Percentiles rank a stretch among this genome's conserved stretches.
phyloP scores from a whole-genome alignment of 2,113 vertebrate genomes.

The Sus scrofa region DNA sequence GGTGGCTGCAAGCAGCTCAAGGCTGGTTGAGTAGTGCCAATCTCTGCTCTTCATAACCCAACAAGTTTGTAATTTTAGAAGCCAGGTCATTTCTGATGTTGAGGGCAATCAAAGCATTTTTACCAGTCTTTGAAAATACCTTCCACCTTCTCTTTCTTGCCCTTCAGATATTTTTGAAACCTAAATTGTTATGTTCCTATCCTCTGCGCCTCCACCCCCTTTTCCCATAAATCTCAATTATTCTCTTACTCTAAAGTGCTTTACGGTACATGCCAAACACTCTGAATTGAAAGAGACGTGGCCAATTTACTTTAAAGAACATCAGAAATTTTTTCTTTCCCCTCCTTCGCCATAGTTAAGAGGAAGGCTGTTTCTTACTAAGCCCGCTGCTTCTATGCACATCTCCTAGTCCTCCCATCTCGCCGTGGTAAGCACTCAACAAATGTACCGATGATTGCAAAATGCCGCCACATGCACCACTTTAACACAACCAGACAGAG shows the following conservation, averaged over 20 bases:
- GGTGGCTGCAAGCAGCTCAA: background rate
- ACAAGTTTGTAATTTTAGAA: conserved; percentile 56
- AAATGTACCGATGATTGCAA: background rate
- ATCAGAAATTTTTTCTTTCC: background rate
- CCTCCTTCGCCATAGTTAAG: conserved; percentile 11
- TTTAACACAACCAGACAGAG: background rate
- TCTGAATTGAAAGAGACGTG: conserved; percentile 56
- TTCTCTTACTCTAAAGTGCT: conserved; percentile 61
- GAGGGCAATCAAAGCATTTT: conserved; percentile 55
- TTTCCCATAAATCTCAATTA: conserved; percentile 73
- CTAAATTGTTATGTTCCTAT: conserved; percentile 66
- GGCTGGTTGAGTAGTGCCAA: background rate
- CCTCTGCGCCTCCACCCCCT: background rate
- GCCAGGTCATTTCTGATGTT: conserved; percentile 45
- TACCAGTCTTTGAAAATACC: conserved; percentile 47
- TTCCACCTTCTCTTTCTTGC: conserved; percentile 45
- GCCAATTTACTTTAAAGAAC: conserved; percentile 59
- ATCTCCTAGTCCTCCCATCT: background rate
- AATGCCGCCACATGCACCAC: background rate
- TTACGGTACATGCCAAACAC: conserved; percentile 50
- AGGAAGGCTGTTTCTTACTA: conserved; percentile 31
- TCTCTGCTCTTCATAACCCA: conserved; percentile 3
- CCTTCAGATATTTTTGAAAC: conserved; percentile 66
- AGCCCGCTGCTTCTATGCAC: background rate
- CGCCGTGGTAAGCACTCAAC: background rate